phyloP scores from a whole-genome alignment of 2,797 vertebrate species.

The Mormyrus hasselquistii region DNA sequence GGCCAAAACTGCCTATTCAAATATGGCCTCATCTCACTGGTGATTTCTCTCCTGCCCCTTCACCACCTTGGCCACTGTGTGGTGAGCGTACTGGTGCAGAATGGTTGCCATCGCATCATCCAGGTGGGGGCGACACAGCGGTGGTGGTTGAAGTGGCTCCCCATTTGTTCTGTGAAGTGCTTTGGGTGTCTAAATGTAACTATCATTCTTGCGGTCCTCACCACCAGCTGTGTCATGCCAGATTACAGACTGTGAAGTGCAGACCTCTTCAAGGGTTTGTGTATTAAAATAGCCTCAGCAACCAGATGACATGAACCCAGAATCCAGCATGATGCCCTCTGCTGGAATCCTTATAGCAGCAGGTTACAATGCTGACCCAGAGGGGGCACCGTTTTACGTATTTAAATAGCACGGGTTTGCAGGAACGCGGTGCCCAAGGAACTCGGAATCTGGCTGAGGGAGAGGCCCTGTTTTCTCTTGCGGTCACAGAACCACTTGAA shows the following conservation, averaged over 20 bases:
- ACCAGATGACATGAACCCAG: neutral
- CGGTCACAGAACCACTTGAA: conserved; percentile 5
- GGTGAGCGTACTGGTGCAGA: neutral
- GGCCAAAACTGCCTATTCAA: neutral
- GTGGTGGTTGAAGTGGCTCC: no score
- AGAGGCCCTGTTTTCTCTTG: conserved; percentile 3
- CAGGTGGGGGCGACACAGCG: neutral
- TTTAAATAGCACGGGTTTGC: neutral
- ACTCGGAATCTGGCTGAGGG: neutral
- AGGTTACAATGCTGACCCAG: neutral
- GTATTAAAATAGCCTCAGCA: neutral
- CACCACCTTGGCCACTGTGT: neutral
- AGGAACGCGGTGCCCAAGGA: neutral
- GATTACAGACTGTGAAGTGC: neutral
- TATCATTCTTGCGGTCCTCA: neutral
- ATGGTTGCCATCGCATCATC: neutral
- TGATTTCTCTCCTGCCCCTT: neutral
- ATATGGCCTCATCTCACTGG: neutral
- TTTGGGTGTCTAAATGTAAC: no score
- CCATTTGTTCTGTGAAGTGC: no score
- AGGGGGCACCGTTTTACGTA: neutral
- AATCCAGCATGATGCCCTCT: neutral
- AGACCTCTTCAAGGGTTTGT: neutral
- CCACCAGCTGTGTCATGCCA: neutral
- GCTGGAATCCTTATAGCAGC: neutral